phyloP scores from a whole-genome alignment of 2,888 invertebrate species.

The Heliconius charithonia region DNA sequence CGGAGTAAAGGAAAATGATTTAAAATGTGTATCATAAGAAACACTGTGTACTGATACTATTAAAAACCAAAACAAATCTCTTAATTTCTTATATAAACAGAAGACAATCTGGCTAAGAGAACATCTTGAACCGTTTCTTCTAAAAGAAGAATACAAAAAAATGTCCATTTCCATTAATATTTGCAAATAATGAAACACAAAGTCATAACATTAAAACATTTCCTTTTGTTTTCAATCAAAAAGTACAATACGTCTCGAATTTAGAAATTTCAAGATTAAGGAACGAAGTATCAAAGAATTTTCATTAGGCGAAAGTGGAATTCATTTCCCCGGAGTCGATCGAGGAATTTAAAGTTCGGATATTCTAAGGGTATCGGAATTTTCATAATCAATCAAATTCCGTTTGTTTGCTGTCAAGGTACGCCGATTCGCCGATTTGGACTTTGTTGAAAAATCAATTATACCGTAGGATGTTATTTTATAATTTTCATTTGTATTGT shows the following conservation, averaged over 20 bases:
- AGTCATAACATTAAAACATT: constrained; percentile 29
- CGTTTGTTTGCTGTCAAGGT: constrained; percentile 44
- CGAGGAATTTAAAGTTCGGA: constrained; percentile 63
- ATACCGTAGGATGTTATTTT: constrained; percentile 50
- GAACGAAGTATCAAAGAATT: constrained; percentile 69
- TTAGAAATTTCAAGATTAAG: constrained; percentile 59
- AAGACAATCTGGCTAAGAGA: not conserved
- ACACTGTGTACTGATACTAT: no score
- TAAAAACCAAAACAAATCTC: not conserved
- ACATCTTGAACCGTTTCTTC: not conserved
- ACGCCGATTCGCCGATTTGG: constrained; percentile 46
- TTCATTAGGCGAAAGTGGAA: constrained; percentile 78
- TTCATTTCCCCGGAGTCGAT: constrained; percentile 73
- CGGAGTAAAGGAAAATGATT: no score
- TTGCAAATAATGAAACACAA: constrained; percentile 10
- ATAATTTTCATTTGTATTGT: constrained; percentile 36
- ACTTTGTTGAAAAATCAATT: constrained; percentile 47
- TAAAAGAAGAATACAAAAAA: not conserved
- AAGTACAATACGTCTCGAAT: constrained; percentile 48
- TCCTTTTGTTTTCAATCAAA: constrained; percentile 42
- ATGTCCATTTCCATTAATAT: not conserved
- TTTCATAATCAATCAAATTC: constrained; percentile 74
- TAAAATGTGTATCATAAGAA: no score
- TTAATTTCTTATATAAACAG: not conserved
- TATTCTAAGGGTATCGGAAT: constrained; percentile 70